Conservation (phyloP, 2,888 invertebrate species). For the Melanophora roralis region DNA sequence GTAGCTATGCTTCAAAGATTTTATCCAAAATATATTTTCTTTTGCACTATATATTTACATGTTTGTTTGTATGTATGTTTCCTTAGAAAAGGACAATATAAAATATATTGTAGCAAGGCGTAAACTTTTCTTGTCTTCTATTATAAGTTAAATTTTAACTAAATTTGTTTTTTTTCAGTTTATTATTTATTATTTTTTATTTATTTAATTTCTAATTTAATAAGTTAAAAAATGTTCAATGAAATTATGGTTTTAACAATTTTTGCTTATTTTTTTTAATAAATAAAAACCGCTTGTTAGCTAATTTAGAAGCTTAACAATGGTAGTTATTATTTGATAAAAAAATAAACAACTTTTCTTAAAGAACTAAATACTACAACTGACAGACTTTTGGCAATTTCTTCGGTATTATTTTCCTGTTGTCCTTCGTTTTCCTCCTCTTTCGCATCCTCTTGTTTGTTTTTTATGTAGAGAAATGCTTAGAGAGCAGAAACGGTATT, state of each 20-base stretch:
- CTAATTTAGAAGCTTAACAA: too few species aligned
- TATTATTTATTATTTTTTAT: neutral
- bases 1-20: too few species aligned
- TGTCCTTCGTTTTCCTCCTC: slow-evolving; percentile 5
- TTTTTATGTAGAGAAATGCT: too few species aligned
- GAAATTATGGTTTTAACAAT: too few species aligned
- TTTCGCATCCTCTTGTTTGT: neutral
- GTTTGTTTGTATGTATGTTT: neutral
- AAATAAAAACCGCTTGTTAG: slow-evolving; percentile 35
- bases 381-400: slow-evolving; percentile 38
- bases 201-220: neutral
- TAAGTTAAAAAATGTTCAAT: neutral
- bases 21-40: too few species aligned
- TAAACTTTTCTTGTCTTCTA: slow-evolving; percentile 16
- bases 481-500: neutral
- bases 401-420: slow-evolving; percentile 15
- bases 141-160: neutral
- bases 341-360: slow-evolving; percentile 51
- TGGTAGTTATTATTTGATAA: too few species aligned
- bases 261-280: neutral
- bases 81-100: slow-evolving; percentile 31
- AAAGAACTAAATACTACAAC: slow-evolving; percentile 61
- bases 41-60: neutral
- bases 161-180: neutral
- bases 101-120: slow-evolving; percentile 37